These are phyloP conservation scores for Chelon auratus DNA, from an alignment of 2,797 vertebrate species.

Conservation along the genomic window DNA sequence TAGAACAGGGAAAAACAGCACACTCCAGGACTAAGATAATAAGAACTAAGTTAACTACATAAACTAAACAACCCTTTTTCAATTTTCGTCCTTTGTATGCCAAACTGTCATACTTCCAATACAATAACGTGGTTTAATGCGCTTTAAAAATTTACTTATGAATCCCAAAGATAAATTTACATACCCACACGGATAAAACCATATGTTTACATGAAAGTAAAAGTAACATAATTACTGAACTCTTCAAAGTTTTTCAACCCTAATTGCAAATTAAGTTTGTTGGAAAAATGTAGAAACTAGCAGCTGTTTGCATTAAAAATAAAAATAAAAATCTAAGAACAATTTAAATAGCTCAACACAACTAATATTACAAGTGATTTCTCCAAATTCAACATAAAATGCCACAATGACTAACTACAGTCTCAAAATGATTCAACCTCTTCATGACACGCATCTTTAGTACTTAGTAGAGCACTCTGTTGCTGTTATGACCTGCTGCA, in stretches of 20 bases:
- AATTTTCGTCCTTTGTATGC: not conserved
- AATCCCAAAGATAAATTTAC: not conserved
- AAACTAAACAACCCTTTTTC: not conserved
- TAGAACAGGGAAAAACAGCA: not conserved
- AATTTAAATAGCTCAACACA: no score
- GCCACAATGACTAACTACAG: no score
- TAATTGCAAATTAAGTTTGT: no score
- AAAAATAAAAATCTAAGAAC: no score
- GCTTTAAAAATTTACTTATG: conserved; percentile 7
- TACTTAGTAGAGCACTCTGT: no score
- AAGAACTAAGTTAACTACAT: not conserved
- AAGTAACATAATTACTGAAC: not conserved
- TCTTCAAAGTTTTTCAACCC: not conserved
- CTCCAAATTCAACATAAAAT: no score
- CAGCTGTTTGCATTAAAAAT: no score
- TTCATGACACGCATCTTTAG: no score
- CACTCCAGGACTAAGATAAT: not conserved
- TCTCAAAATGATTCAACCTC: no score
- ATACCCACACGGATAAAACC: not conserved
- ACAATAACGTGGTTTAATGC: not conserved
- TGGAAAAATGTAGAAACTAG: no score
- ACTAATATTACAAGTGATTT: no score
- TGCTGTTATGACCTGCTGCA: no score
- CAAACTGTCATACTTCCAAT: not conserved
- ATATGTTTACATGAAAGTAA: not conserved